Base-by-base conservation (phyloP, 2,888 invertebrate species). In the Epistrophe grossulariae region DNA sequence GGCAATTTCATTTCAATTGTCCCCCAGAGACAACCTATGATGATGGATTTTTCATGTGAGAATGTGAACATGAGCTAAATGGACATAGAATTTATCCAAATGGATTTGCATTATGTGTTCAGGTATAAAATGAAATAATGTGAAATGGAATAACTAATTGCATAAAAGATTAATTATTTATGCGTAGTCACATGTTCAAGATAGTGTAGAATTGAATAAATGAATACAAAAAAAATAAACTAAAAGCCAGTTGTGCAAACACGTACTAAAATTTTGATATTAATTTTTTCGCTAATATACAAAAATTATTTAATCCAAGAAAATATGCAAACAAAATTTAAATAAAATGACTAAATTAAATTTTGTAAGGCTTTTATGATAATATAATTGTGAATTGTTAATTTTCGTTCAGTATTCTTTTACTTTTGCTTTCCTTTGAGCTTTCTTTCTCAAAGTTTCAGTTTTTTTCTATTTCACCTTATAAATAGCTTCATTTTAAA, bases 31-130 rank as follows among this genome's bases (percentile, higher is more conserved):
- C 19, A 55, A 15, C 40, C 1, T 40, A 19, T 40, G 60, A 19
- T 40, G 60, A 60, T 60, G 13, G 19, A 60, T 40, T 19, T 38
- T 38, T 60, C 60, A 59, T 60, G 7, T 60, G 38, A 40, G 13
- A 38, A 19, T 19, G 7, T 19, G 19, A 60, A 17, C 17, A 60
- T 35, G 17, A 59, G 35, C 35, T 10, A 17, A 35, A 59, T 35
- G 59, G 15, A 55, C 24, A 24, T 3, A 8, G 38, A 60, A 28
- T 55, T 15, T n/a, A n/a, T 55, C n/a, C n/a, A 55, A 55, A 28
- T n/a, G 15, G 4, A 55, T 55, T 55, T 55, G n/a, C 9, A 55
- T 31, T 55, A 4, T n/a, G 7, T 52, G 3, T 28, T 19, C 38
- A 38, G 35, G 17, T 60, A 24, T 24, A 19, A 38, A 38, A 38